Conservation (phyloP, 2,888 invertebrate genomes). For the Spodoptera picta region DNA sequence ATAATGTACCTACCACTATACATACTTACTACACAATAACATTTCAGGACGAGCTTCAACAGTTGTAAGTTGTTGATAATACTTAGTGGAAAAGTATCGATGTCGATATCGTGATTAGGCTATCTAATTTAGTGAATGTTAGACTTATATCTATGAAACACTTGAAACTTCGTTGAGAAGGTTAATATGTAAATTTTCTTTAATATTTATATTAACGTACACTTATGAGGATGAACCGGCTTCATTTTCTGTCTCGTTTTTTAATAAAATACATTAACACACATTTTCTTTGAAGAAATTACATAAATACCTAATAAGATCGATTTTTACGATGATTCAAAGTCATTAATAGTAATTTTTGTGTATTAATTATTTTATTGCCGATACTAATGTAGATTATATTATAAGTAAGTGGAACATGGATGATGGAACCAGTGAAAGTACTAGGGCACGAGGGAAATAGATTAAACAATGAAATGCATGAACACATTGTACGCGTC, state of each 20-base stretch:
- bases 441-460: constrained; percentile 45
- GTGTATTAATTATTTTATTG: constrained; percentile 5
- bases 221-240: neutral
- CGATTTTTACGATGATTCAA: constrained; percentile 10
- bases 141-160: too few species aligned
- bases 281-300: constrained; percentile 1
- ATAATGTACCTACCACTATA: constrained; percentile 40
- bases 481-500: constrained; percentile 29
- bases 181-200: too few species aligned
- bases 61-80: too few species aligned
- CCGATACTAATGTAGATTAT: neutral
- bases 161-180: too few species aligned
- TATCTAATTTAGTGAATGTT: too few species aligned
- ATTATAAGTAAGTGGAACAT: neutral
- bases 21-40: constrained; percentile 8
- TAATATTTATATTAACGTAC: too few species aligned
- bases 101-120: too few species aligned
- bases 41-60: too few species aligned
- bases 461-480: constrained; percentile 37
- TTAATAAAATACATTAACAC: neutral
- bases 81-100: too few species aligned
- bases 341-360: constrained; percentile 13
- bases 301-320: constrained; percentile 12
- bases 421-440: constrained; percentile 28
- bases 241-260: neutral